These are phyloP conservation scores for Atherinomorus stipes DNA, from an alignment of 2,113 vertebrate genomes.

Conservation along the genomic window DNA sequence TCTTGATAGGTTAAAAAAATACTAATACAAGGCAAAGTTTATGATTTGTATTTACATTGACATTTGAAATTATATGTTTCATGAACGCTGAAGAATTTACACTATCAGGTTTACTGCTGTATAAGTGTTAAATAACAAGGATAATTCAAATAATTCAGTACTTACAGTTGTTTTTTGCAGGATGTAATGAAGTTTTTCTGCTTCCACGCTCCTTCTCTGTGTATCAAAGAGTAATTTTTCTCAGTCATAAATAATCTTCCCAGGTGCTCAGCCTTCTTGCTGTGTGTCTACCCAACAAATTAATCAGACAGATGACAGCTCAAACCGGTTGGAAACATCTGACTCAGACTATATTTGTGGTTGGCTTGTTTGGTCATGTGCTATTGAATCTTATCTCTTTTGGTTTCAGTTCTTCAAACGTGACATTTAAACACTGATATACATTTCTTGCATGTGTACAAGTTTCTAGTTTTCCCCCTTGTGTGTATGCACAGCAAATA, in stretches of 20 bases:
- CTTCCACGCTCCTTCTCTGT: background rate
- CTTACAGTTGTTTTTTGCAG: slow-evolving; percentile 11
- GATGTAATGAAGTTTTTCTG: background rate
- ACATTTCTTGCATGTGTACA: background rate
- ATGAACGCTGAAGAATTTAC: too few relatives aligned
- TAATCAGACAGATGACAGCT: background rate
- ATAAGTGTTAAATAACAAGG: background rate
- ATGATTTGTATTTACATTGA: too few relatives aligned
- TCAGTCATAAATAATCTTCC: background rate
- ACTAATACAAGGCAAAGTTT: too few relatives aligned
- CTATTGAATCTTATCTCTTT: background rate
- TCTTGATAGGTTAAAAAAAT: background rate
- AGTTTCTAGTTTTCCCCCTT: too few relatives aligned
- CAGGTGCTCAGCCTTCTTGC: background rate
- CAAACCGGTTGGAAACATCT: slow-evolving; percentile 20
- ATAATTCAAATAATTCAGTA: background rate
- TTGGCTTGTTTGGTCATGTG: background rate
- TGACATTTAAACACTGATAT: background rate
- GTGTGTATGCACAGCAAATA: too few relatives aligned
- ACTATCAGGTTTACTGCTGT: too few relatives aligned
- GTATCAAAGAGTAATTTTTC: background rate
- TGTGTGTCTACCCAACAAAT: background rate
- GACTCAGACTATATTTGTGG: background rate
- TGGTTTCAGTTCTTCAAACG: background rate
- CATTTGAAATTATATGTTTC: too few relatives aligned